Conservation (phyloP, 2,888 invertebrate genomes). For the Belgica antarctica region DNA sequence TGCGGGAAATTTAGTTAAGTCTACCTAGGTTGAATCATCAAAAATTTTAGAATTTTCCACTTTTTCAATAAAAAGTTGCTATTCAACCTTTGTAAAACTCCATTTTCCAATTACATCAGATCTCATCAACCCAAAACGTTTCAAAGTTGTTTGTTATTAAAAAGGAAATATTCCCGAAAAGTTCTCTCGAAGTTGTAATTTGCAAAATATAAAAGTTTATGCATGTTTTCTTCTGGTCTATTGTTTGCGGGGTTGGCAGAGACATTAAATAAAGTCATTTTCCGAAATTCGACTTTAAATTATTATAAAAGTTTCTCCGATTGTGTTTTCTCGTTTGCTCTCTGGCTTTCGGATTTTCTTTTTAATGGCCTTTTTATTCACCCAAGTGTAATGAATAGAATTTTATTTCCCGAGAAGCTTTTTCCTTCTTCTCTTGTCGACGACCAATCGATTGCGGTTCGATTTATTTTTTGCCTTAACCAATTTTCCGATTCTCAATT, state of each 20-base stretch:
- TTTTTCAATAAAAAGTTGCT: no score
- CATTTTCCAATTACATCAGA: no score
- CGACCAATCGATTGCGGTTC: constrained; percentile 10
- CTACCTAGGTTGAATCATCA: no score
- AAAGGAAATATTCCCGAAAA: neutral
- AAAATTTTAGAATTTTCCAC: no score
- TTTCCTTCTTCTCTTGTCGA: neutral
- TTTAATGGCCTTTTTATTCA: constrained; percentile 42
- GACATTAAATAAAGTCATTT: constrained; percentile 30
- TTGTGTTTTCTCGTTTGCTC: constrained; percentile 7
- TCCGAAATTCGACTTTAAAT: constrained; percentile 24
- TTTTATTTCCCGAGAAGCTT: constrained; percentile 12
- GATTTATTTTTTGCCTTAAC: no score
- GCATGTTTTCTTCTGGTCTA: constrained; percentile 1
- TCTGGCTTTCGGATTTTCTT: constrained; percentile 15
- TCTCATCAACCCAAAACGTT: no score
- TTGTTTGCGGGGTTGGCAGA: neutral
- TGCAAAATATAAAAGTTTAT: constrained; percentile 34
- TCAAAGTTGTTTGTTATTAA: neutral
- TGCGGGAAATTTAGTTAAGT: no score
- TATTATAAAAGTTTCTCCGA: constrained; percentile 40
- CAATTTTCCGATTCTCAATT: neutral
- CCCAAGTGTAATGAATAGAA: constrained; percentile 37
- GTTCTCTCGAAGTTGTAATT: constrained; percentile 5
- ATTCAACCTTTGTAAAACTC: neutral